These are phyloP conservation scores for Morone saxatilis DNA, from an alignment of 2,113 vertebrate genomes.

Conservation along the genomic window DNA sequence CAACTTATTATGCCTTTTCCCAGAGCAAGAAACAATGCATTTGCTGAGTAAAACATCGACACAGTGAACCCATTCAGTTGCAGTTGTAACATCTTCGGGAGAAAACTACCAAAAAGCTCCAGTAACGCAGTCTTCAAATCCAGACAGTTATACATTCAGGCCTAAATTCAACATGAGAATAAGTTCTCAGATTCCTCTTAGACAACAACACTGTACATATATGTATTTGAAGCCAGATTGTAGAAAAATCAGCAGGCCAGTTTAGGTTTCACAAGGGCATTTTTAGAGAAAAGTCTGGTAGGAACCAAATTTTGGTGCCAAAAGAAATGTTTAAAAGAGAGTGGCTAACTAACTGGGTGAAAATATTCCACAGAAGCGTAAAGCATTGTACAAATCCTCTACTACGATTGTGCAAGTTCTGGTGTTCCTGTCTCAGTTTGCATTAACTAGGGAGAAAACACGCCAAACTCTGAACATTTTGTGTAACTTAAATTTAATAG, in stretches of 20 bases:
- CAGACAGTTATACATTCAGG: constrained; percentile 10
- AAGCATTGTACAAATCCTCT: neutral
- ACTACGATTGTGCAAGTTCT: neutral
- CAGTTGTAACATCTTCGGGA: constrained; percentile 60
- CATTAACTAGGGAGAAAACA: neutral
- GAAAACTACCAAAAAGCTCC: constrained; percentile 39
- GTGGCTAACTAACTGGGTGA: neutral
- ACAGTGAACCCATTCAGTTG: constrained; percentile 69
- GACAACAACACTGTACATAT: neutral
- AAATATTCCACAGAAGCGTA: neutral
- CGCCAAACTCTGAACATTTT: neutral
- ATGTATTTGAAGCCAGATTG: neutral
- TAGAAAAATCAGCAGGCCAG: neutral
- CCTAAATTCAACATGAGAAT: neutral
- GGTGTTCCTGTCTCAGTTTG: too few species aligned
- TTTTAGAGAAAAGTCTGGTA: neutral
- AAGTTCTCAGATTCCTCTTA: neutral
- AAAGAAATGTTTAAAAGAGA: neutral
- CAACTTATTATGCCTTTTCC: constrained; percentile 63
- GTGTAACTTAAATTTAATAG: neutral
- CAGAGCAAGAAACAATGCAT: constrained; percentile 68
- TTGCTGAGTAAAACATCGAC: constrained; percentile 61
- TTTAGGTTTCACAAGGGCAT: neutral
- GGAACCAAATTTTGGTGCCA: neutral
- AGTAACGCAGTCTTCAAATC: constrained; percentile 10